phyloP scores from a whole-genome alignment of 1,140 invertebrate species.

The Micrasema minimum region DNA sequence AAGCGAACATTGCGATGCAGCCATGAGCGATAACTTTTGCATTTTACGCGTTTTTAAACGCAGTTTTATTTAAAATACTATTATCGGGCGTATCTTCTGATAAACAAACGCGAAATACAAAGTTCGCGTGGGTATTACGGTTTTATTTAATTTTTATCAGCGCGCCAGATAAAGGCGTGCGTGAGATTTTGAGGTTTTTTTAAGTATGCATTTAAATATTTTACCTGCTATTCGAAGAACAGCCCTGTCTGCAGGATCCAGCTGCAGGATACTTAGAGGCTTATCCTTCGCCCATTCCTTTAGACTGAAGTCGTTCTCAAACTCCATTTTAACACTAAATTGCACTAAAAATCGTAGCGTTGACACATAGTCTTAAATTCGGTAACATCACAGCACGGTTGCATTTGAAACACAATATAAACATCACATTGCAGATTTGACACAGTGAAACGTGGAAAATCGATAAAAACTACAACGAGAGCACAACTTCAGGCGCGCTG shows the following conservation, averaged over 20 bases:
- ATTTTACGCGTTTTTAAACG: no score
- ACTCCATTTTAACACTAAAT: conserved; percentile 75
- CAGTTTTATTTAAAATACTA: no score
- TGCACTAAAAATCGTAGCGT: conserved; percentile 13
- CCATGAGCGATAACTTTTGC: no score
- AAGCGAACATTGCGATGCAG: no score
- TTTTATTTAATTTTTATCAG: no score
- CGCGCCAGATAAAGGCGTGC: no score
- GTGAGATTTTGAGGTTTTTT: no score
- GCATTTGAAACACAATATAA: conserved; percentile 20
- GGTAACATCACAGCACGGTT: conserved; percentile 22
- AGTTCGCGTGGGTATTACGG: no score
- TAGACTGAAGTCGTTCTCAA: conserved; percentile 84
- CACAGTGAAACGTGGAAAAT: conserved; percentile 35
- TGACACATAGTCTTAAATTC: conserved; percentile 28
- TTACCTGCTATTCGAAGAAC: conserved; percentile 95
- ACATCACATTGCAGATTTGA: conserved; percentile 28
- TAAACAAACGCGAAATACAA: no score
- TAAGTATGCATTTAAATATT: conserved; percentile 51
- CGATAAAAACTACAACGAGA: conserved; percentile 38
- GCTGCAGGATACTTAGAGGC: conserved; percentile 93
- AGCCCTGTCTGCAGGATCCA: conserved; percentile 93
- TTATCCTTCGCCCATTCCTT: conserved; percentile 97
- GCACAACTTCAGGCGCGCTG: conserved; percentile 1
- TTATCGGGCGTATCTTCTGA: no score